phyloP scores from a whole-genome alignment of 1,140 invertebrate species.

The Himalopsyche phryganea region DNA sequence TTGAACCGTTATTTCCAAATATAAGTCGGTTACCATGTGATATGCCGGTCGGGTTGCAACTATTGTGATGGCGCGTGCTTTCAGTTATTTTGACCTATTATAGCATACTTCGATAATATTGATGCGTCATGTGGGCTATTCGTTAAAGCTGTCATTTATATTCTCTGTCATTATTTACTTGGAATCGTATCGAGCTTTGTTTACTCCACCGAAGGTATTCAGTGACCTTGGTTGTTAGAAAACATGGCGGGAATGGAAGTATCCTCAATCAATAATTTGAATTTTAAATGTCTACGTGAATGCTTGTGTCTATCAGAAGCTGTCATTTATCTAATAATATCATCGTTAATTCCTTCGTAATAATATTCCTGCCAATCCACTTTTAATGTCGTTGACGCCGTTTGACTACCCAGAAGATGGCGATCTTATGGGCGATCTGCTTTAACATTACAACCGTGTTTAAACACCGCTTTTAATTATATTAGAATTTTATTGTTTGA shows the following conservation, averaged over 20 bases:
- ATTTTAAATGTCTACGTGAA: no score
- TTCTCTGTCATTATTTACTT: neutral
- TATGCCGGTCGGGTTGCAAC: conserved; percentile 12
- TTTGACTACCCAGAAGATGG: no score
- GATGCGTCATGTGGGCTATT: neutral
- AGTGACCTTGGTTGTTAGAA: conserved; percentile 24
- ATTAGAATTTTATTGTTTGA: no score
- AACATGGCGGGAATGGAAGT: conserved; percentile 30
- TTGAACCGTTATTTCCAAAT: neutral
- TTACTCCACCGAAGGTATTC: conserved; percentile 18
- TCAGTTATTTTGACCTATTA: neutral
- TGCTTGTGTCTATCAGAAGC: no score
- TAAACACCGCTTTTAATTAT: no score
- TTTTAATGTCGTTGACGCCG: no score
- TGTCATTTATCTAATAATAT: no score
- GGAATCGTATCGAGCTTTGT: conserved; percentile 12
- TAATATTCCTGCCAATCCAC: no score
- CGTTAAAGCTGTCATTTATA: no score
- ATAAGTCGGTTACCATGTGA: conserved; percentile 21
- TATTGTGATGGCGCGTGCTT: conserved; percentile 19
- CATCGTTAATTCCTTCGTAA: no score
- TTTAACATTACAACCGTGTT: no score
- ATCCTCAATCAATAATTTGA: conserved; percentile 24
- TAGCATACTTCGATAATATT: neutral
- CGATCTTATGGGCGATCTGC: no score